Evolutionary conservation across 2,888 invertebrate species (phyloP), one percentile per base, ranked within the genome.

Genomic region (Xiphydria camelus): DNA sequence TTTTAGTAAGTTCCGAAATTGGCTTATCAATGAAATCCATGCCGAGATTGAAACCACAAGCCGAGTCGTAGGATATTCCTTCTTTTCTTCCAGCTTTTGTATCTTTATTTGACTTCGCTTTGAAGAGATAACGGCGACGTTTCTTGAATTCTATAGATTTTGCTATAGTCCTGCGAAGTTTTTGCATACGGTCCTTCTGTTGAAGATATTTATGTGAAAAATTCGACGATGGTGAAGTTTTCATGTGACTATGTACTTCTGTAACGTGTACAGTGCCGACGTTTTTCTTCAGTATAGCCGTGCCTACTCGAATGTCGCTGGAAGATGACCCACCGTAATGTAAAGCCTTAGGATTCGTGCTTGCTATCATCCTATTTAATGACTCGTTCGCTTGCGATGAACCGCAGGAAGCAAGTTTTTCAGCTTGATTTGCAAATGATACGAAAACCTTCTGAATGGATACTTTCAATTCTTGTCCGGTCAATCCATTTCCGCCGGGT

Each of bases 321-420:
- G 45, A 45, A 22, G 40, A 37, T 18, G 49, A 51, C 21, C 40
- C 47, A 14, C 45, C 43, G 26, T 48, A 53, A 40, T 45, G 42
- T 4, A 32, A 35, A 14, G 20, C 18, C 33, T 48, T 47, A 12
- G 47, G 43, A 25, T 29, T 18, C 41, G 47, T 50, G 18, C 23
- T 47, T 1, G 43, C 19, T 12, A 43, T 22, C 18, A 40, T 41
- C 14, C 15, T 38, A 39, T 53, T 42, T 6, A 47, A 42, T 4
- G 47, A 43, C 25, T 51, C 48, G 18, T 51, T 51, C 2, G 31
- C 31, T 32, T 51, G 48, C 33, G 35, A 50, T 3, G 53, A 51
- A 12, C 14, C 46, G 39, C 48, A 46, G 2, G 46, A 41, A 19
- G 48, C 43, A 19, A 48, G 40, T 40, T 50, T 45, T 10, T 37